Evolutionary conservation across 2,113 vertebrate species (phyloP).

Genomic region (Acanthochromis polyacanthus): DNA sequence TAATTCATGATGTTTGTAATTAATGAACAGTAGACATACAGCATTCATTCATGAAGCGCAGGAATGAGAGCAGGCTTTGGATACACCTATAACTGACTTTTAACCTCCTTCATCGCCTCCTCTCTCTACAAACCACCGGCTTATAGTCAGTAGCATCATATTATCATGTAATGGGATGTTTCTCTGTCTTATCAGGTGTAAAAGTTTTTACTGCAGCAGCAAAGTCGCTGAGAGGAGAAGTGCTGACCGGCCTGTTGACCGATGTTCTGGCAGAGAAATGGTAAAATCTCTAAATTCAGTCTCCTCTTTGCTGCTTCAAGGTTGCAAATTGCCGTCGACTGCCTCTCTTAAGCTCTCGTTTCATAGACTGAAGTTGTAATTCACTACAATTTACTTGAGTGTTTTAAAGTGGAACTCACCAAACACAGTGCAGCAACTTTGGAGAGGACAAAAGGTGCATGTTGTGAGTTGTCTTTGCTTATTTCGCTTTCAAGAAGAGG

Average conservation of each 20-base stretch:
- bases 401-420: no score
- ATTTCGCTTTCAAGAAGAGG: neutral
- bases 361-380: neutral
- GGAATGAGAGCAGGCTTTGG: no score
- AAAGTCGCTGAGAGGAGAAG: conserved; percentile 83
- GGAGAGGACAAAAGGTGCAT: neutral
- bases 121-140: no score
- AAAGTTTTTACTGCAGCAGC: conserved; percentile 86
- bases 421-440: neutral
- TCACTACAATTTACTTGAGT: no score
- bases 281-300: conserved; percentile 57
- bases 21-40: no score
- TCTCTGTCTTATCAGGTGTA: conserved; percentile 74
- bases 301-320: conserved; percentile 1
- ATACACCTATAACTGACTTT: no score
- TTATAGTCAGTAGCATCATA: no score
- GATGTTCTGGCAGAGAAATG: conserved; percentile 82
- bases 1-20: no score
- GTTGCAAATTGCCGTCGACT: neutral
- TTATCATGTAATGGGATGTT: neutral
- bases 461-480: no score
- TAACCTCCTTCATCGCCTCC: no score
- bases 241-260: conserved; percentile 86
- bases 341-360: neutral
- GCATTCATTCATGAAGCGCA: no score